Conservation (phyloP, 2,113 vertebrate species). For the Anthoscopus minutus region DNA sequence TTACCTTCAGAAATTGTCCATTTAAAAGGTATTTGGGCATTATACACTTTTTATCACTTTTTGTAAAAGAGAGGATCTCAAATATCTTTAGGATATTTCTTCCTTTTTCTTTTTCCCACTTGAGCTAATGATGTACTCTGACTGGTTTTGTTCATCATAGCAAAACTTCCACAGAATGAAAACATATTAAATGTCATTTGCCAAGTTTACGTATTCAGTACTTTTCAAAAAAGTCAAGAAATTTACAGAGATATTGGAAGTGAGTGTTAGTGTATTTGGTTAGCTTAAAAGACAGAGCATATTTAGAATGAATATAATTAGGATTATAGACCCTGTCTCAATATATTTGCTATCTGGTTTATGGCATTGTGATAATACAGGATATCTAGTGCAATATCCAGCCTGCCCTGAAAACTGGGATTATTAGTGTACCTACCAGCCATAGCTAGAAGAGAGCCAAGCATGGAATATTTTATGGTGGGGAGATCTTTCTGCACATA, state of each 20-base stretch:
- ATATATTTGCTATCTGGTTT: neutral
- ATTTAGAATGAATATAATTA: neutral
- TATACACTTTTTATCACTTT: neutral
- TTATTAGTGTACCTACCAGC: neutral
- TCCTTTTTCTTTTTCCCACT: neutral
- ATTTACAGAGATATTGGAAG: neutral
- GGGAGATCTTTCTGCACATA: neutral
- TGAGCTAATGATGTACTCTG: neutral
- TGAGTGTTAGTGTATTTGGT: neutral
- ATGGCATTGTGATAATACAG: constrained; percentile 5
- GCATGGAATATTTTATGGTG: neutral
- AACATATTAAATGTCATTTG: neutral
- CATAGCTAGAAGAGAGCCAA: neutral
- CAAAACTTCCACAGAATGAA: neutral
- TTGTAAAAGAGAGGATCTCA: neutral
- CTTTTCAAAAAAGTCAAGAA: neutral
- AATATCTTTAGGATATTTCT: neutral
- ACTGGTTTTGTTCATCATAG: neutral
- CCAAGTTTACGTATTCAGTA: neutral
- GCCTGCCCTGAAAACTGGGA: neutral
- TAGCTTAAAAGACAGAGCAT: neutral
- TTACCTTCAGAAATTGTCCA: neutral
- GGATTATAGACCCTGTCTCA: neutral
- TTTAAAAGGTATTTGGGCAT: neutral
- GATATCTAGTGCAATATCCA: neutral